Evolutionary conservation across 2,113 vertebrate genomes (phyloP).

Genomic region (Chloropsis cyanopogon): DNA sequence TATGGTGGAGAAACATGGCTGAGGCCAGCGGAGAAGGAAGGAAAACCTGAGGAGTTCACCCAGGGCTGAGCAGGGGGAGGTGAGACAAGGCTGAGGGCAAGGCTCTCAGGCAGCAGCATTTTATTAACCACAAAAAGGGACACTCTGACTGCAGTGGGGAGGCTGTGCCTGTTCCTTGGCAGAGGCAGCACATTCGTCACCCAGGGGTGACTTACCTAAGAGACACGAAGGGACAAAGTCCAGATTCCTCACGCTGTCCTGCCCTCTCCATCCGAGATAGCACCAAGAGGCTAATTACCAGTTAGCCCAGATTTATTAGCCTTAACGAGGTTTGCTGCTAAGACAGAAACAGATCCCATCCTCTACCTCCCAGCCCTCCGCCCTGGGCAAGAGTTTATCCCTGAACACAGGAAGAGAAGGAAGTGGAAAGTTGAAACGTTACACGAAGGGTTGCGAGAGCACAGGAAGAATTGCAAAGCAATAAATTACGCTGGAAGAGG

Average conservation of each 20-base stretch:
- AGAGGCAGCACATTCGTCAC: background rate
- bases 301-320: background rate
- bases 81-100: background rate
- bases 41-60: background rate
- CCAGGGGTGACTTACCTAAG: background rate
- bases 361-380: background rate
- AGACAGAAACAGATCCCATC: background rate
- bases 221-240: background rate
- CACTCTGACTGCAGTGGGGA: accelerated
- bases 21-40: background rate
- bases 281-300: background rate
- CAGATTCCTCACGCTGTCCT: background rate
- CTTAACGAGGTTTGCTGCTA: background rate
- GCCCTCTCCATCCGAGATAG: background rate
- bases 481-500: background rate
- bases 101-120: background rate
- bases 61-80: background rate
- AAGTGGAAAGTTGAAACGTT: background rate
- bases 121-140: background rate
- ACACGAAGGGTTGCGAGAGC: background rate
- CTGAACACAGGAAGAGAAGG: background rate
- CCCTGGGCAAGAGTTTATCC: background rate
- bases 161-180: background rate
- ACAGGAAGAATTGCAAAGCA: background rate
- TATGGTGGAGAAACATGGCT: background rate